Percentiles rank a stretch among this genome's conserved stretches.
Conservation (phyloP, 2,797 vertebrate species). For the Pipistrellus nathusii region DNA sequence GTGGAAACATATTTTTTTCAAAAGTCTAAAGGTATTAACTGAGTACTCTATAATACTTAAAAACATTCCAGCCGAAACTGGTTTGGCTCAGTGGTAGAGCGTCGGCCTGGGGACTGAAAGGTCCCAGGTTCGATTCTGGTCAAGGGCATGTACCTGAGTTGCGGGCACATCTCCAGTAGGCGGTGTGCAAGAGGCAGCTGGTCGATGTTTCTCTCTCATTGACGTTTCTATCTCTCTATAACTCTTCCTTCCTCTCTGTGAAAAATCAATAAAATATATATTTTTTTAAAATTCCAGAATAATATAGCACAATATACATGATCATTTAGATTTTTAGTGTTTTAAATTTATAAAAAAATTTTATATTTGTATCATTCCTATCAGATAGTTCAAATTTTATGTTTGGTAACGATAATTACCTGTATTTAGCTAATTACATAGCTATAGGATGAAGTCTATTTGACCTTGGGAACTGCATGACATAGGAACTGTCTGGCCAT, state of each 20-base stretch:
- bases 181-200: too few species aligned
- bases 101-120: too few species aligned
- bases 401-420: not conserved
- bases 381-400: not conserved
- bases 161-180: too few species aligned
- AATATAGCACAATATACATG: not conserved
- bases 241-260: too few species aligned
- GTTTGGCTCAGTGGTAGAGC: too few species aligned
- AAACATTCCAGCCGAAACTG: not conserved
- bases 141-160: too few species aligned
- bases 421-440: not conserved
- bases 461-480: not conserved
- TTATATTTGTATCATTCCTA: not conserved
- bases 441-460: not conserved
- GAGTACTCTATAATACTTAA: not conserved
- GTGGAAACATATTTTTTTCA: constrained; percentile 47
- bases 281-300: not conserved
- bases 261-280: too few species aligned
- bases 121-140: too few species aligned
- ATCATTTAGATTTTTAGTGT: not conserved
- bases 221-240: too few species aligned
- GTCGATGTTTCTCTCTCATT: too few species aligned
- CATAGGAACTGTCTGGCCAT: not conserved
- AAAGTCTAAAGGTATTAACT: not conserved
- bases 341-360: constrained; percentile 38